Conservation (phyloP, 2,113 vertebrate genomes). For the Myiopsitta monachus region DNA sequence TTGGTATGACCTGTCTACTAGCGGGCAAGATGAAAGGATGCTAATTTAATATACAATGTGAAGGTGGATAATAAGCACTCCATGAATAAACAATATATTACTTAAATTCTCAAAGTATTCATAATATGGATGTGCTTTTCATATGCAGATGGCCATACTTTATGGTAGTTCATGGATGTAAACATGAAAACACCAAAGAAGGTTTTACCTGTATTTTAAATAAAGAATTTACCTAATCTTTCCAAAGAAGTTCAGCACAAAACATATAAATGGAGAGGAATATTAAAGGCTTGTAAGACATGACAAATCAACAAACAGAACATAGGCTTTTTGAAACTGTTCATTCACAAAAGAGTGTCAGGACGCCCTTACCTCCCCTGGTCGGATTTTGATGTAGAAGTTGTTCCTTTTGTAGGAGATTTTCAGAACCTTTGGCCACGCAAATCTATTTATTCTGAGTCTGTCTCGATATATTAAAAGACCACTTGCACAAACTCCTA, state of each 20-base stretch:
- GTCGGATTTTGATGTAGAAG: slow-evolving; percentile 98
- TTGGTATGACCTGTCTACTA: neutral
- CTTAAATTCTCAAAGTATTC: neutral
- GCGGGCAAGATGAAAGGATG: neutral
- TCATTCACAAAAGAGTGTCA: neutral
- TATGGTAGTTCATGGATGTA: neutral
- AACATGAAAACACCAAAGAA: neutral
- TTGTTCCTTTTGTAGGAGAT: slow-evolving; percentile 99
- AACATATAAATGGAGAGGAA: neutral
- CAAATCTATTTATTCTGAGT: slow-evolving; percentile 94
- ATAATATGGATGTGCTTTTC: neutral
- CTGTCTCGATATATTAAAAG: slow-evolving; percentile 94
- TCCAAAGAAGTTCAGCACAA: neutral
- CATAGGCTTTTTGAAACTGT: neutral
- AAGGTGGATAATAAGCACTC: neutral
- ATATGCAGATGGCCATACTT: neutral
- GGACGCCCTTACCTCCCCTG: slow-evolving; percentile 86
- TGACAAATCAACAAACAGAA: neutral
- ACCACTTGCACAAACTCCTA: slow-evolving; percentile 95
- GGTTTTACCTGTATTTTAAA: neutral
- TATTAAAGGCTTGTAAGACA: neutral
- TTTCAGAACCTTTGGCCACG: slow-evolving; percentile 98
- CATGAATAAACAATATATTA: neutral
- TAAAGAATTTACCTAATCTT: neutral
- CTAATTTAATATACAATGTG: neutral